phyloP scores from a whole-genome alignment of 2,888 invertebrate species.

The Itoplectis maculator region DNA sequence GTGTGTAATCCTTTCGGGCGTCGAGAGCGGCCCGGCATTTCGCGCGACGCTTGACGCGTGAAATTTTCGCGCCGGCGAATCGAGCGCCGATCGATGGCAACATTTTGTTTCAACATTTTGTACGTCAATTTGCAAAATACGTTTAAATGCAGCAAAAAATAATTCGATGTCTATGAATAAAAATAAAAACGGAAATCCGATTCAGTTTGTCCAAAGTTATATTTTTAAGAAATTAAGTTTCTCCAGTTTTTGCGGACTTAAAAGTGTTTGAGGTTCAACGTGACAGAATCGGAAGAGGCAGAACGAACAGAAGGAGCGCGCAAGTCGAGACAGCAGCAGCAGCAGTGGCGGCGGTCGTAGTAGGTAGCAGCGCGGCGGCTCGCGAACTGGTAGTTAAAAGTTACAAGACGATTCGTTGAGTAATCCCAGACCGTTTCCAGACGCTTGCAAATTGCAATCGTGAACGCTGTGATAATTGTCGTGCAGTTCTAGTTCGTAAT shows the following conservation, averaged over 20 bases:
- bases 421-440: slow-evolving; percentile 83
- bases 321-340: slow-evolving; percentile 50
- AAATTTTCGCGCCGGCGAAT: slow-evolving; percentile 52
- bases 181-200: no score
- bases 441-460: slow-evolving; percentile 83
- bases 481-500: slow-evolving; percentile 80
- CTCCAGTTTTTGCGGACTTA: not conserved
- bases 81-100: not conserved
- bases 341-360: slow-evolving; percentile 46
- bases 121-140: no score
- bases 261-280: slow-evolving; percentile 17
- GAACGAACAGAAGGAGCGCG: slow-evolving; percentile 14
- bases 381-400: slow-evolving; percentile 82
- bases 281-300: slow-evolving; percentile 30
- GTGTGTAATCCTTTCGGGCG: slow-evolving; percentile 47
- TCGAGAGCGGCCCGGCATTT: slow-evolving; percentile 53
- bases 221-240: not conserved
- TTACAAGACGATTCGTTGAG: slow-evolving; percentile 84
- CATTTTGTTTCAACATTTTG: not conserved
- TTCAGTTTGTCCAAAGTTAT: no score
- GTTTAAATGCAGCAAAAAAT: no score
- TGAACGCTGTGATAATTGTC: slow-evolving; percentile 84
- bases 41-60: slow-evolving; percentile 42
- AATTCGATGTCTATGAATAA: no score
- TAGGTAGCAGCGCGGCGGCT: slow-evolving; percentile 63